Evolutionary conservation across 2,888 invertebrate genomes (phyloP).

Genomic region (Harpalus rubripes): DNA sequence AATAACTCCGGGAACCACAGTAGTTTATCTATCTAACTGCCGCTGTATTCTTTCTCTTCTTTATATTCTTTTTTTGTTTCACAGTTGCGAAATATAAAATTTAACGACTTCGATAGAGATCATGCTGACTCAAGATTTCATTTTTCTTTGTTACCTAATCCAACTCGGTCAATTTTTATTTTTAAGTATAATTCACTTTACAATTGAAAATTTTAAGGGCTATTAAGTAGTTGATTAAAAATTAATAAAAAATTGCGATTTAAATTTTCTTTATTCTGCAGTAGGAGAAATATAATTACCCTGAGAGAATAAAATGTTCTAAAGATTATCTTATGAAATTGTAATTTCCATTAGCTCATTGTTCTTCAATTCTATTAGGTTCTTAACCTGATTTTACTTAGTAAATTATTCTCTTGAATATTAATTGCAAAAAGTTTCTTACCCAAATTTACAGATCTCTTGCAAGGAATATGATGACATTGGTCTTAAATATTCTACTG

Average conservation of each 20-base stretch:
- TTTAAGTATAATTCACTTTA: conserved; percentile 14
- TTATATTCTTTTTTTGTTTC: conserved; percentile 31
- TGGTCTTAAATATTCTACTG: not conserved
- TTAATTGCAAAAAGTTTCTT: conserved; percentile 36
- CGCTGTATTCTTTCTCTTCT: conserved; percentile 26
- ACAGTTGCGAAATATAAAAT: conserved; percentile 53
- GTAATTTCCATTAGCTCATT: conserved; percentile 45
- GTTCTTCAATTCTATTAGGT: conserved; percentile 43
- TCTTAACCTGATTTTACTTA: conserved; percentile 35
- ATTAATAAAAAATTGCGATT: not conserved
- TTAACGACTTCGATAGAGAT: conserved; percentile 51
- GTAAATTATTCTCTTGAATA: conserved; percentile 44
- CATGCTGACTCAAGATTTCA: conserved; percentile 40
- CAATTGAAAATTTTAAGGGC: not conserved
- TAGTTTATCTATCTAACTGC: conserved; percentile 47
- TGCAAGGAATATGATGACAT: not conserved
- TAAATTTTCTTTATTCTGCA: not conserved
- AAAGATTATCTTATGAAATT: conserved; percentile 41
- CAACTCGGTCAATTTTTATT: conserved; percentile 15
- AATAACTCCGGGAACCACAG: conserved; percentile 7
- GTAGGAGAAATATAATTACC: conserved; percentile 16
- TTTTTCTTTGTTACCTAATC: conserved; percentile 9
- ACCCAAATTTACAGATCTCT: conserved; percentile 14
- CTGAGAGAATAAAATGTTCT: conserved; percentile 24
- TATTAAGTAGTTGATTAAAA: not conserved